Evolutionary conservation across 2,113 vertebrate species (phyloP).

Genomic region (Nothocercus nigrocapillus): DNA sequence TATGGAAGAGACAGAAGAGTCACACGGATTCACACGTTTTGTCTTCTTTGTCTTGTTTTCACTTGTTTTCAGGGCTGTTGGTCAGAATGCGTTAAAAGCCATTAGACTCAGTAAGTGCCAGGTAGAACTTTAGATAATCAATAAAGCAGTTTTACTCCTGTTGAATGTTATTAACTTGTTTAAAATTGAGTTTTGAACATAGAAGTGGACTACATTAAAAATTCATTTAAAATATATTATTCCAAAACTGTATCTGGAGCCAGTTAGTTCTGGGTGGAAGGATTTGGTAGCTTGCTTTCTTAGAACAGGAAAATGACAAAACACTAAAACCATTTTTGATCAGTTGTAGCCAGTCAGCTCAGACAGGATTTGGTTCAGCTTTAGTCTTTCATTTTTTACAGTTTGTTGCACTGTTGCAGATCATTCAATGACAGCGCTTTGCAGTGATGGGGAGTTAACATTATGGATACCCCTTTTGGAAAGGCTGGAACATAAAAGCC

Average conservation of each 20-base stretch:
- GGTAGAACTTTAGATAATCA: background rate
- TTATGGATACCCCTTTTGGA: background rate
- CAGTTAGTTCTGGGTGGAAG: background rate
- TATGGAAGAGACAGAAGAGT: background rate
- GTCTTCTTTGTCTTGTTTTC: rapidly evolving
- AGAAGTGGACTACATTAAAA: background rate
- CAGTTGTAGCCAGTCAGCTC: background rate
- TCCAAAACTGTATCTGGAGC: background rate
- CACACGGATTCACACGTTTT: background rate
- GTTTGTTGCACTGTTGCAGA: background rate
- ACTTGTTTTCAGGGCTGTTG: background rate
- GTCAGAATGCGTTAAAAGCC: background rate
- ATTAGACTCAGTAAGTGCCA: background rate
- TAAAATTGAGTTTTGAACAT: background rate
- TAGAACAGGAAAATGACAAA: background rate
- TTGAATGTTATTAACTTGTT: background rate
- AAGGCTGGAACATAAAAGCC: background rate
- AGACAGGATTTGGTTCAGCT: background rate
- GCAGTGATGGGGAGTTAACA: background rate
- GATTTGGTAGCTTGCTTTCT: rapidly evolving
- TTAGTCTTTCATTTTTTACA: background rate
- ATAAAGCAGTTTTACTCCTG: background rate
- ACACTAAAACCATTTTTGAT: background rate
- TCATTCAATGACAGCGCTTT: background rate
- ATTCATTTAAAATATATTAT: background rate